These are phyloP conservation scores for Lottia gigantea DNA, from an alignment of 2,888 invertebrate species.

Conservation along the genomic window DNA sequence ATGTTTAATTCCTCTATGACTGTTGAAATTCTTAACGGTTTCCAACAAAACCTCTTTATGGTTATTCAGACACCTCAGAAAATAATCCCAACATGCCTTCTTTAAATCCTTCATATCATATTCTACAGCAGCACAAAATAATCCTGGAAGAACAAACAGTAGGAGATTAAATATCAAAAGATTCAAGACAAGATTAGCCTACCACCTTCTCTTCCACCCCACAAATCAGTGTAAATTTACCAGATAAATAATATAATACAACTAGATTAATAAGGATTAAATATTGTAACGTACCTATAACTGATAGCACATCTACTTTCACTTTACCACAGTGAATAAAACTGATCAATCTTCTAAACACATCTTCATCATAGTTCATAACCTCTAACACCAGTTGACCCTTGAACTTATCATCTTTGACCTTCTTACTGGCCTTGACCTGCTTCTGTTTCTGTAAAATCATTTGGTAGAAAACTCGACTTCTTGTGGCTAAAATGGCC, in stretches of 20 bases:
- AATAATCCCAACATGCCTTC: background rate
- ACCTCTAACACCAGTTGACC: slow-evolving; percentile 1
- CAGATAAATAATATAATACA: too few relatives aligned
- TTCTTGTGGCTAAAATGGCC: slow-evolving; percentile 2
- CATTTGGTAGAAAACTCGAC: background rate
- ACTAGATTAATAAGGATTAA: too few relatives aligned
- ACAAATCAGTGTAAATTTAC: too few relatives aligned
- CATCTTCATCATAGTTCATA: slow-evolving; percentile 3
- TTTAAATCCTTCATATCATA: background rate
- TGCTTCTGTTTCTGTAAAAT: background rate
- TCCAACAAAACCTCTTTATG: background rate
- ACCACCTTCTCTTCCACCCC: background rate
- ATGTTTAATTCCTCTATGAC: background rate
- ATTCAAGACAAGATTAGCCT: too few relatives aligned
- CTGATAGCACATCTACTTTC: background rate
- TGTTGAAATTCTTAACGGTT: background rate
- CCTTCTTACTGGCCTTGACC: background rate
- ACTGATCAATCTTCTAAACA: slow-evolving; percentile 3
- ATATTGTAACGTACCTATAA: background rate
- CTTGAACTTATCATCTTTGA: background rate
- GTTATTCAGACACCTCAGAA: background rate
- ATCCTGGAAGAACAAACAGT: background rate
- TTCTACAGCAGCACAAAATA: background rate
- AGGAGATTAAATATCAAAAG: too few relatives aligned
- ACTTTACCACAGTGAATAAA: slow-evolving; percentile 11